Evolutionary conservation across 2,888 invertebrate species (phyloP).

Genomic region (Smittia sp.): DNA sequence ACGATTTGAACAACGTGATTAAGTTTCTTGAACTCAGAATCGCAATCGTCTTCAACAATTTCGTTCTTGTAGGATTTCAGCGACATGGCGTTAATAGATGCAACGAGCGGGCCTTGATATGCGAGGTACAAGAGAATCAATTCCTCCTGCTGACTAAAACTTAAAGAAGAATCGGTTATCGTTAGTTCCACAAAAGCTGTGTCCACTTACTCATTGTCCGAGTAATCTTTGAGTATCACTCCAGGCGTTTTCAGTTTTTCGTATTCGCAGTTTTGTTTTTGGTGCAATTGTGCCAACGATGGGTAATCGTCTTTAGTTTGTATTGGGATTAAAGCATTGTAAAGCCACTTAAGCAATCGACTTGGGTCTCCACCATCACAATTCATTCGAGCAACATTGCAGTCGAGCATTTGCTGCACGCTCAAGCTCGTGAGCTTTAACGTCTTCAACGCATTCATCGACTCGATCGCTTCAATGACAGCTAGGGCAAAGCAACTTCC

Average conservation of each 20-base stretch:
- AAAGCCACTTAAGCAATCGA: conserved; percentile 69
- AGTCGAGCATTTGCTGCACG: conserved; percentile 71
- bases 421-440: conserved; percentile 60
- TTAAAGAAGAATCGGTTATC: too few relatives aligned
- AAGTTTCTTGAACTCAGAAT: conserved; percentile 50
- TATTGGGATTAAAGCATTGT: too few relatives aligned
- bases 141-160: conserved; percentile 43
- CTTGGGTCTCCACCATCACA: conserved; percentile 82
- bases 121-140: conserved; percentile 57
- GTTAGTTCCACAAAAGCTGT: background rate
- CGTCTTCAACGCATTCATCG: conserved; percentile 71
- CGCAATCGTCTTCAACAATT: conserved; percentile 78
- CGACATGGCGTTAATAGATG: conserved; percentile 76
- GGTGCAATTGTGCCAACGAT: too few relatives aligned
- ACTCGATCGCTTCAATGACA: conserved; percentile 70
- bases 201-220: background rate
- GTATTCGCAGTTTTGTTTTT: background rate
- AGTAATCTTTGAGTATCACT: background rate
- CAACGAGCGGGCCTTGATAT: conserved; percentile 71
- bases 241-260: background rate
- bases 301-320: too few relatives aligned
- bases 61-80: conserved; percentile 87
- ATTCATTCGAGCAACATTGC: conserved; percentile 71
- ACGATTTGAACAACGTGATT: conserved; percentile 83
- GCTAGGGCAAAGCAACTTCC: conserved; percentile 90